Conservation (phyloP, 2,113 vertebrate genomes). For the Tachuris rubrigastra region DNA sequence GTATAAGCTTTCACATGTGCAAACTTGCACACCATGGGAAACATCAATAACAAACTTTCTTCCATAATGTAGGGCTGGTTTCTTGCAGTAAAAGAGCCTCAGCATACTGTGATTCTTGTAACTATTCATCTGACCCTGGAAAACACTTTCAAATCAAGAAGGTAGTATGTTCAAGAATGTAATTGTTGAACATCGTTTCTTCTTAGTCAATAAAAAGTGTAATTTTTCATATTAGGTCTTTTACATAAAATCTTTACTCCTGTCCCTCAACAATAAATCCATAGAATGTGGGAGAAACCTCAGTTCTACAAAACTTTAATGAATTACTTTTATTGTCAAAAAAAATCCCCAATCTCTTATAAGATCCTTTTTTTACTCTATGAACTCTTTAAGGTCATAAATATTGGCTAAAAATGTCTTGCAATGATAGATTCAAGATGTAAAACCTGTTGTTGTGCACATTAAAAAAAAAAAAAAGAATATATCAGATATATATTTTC, state of each 20-base stretch:
- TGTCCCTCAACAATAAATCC: not conserved
- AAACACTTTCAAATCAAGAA: not conserved
- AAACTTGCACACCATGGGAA: not conserved
- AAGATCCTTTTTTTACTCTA: not conserved
- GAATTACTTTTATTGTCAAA: not conserved
- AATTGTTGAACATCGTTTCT: not conserved
- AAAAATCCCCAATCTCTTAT: not conserved
- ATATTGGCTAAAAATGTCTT: not conserved
- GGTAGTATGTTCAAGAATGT: not conserved
- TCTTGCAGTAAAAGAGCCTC: not conserved
- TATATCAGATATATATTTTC: not conserved
- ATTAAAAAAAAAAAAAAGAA: not conserved
- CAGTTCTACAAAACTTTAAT: not conserved
- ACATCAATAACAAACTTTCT: not conserved
- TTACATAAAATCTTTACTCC: not conserved
- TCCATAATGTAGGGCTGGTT: not conserved
- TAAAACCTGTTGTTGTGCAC: not conserved
- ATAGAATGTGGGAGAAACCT: not conserved
- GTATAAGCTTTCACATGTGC: not conserved
- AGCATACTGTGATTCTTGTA: not conserved
- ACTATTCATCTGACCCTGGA: not conserved
- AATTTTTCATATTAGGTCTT: not conserved
- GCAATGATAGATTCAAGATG: accelerated
- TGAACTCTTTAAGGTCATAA: not conserved
- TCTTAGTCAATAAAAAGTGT: not conserved